Percentiles rank a stretch among this genome's conserved stretches.
Evolutionary conservation across 1,140 invertebrate species (phyloP).

Genomic region (Pseudoatta argentina): DNA sequence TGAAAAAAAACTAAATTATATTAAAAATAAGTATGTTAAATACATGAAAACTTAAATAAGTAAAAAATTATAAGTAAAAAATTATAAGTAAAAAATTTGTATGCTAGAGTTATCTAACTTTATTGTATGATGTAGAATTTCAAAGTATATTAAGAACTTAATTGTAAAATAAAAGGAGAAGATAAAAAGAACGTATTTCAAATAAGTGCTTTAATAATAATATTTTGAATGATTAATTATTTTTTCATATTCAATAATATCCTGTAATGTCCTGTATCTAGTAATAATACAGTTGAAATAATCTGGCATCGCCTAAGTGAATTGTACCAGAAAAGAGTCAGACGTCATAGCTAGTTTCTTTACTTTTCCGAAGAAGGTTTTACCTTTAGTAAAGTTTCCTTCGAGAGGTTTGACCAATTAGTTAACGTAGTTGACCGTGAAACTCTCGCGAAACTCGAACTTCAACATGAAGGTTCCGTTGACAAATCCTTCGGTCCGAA

Average conservation of each 20-base stretch:
- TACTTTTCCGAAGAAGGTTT: not conserved
- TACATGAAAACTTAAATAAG: constrained; percentile 29
- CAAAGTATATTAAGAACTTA: not conserved
- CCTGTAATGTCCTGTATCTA: not conserved
- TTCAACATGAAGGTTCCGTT: constrained; percentile 38
- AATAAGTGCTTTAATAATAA: not conserved
- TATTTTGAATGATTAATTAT: not conserved
- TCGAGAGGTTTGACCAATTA: not conserved
- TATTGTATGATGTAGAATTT: not conserved
- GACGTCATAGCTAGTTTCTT: not conserved
- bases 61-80: no score
- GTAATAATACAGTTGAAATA: constrained; percentile 17
- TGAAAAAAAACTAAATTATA: not conserved
- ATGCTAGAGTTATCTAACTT: not conserved
- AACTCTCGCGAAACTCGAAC: constrained; percentile 35
- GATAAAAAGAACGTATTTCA: not conserved
- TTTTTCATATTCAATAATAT: not conserved
- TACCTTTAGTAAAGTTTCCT: constrained; percentile 1
- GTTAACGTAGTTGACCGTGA: not conserved
- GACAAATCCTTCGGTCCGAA: constrained; percentile 33
- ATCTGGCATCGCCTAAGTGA: not conserved
- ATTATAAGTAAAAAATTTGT: not conserved
- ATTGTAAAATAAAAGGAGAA: not conserved
- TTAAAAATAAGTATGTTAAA: constrained; percentile 23
- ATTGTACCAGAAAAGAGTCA: constrained; percentile 5